Percentiles rank a stretch among this genome's conserved stretches.
Evolutionary conservation across 2,797 vertebrate genomes (phyloP).

Genomic region (Liasis olivaceus): DNA sequence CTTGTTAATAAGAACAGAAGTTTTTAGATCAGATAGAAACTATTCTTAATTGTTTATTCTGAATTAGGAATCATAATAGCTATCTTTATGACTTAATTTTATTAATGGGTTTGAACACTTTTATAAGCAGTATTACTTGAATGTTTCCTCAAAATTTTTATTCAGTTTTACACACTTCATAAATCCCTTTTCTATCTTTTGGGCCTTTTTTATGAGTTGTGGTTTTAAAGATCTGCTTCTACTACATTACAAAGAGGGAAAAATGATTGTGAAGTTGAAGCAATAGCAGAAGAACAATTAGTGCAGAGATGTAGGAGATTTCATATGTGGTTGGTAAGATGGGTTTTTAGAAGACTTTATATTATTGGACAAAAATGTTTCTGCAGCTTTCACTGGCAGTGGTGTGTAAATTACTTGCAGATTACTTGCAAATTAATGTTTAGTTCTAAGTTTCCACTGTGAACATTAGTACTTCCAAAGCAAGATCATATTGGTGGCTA

Average conservation of each 20-base stretch:
- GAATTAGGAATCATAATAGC: neutral
- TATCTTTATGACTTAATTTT: neutral
- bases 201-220: neutral
- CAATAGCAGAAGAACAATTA: neutral
- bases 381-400: neutral
- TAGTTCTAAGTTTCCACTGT: neutral
- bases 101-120: neutral
- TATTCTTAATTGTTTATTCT: neutral
- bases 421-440: neutral
- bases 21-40: neutral
- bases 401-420: neutral
- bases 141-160: neutral
- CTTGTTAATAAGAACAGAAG: neutral
- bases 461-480: neutral
- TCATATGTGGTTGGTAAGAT: neutral
- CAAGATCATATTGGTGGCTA: neutral
- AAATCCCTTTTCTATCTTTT: neutral
- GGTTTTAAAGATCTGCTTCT: neutral
- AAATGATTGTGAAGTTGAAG: neutral
- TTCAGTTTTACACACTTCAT: neutral
- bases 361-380: neutral
- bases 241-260: neutral
- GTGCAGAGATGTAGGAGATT: neutral
- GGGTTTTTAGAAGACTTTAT: neutral
- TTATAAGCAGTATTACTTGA: neutral